Evolutionary conservation across 2,113 vertebrate species (phyloP), one percentile per base, ranked within the genome.

Genomic region (Meriones unguiculatus): DNA sequence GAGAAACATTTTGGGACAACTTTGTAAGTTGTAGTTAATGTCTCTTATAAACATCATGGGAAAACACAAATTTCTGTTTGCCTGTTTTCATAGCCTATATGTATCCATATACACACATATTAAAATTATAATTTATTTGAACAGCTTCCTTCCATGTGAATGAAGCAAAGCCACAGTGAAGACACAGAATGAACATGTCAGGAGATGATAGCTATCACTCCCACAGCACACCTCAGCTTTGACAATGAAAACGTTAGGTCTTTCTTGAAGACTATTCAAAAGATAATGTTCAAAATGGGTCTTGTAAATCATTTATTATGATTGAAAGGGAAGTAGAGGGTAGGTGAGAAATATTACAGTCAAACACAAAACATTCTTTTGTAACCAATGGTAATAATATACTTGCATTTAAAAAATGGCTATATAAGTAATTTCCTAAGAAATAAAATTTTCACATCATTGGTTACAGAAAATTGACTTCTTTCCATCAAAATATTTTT

Each of bases 361-460:
- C 97, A 97, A 94, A 95, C 82, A 82, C 41, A 75, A 82, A 98
- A 95, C 93, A 96, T 95, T 97, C 97, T 97, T 78, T 93, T 87
- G 46, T 93, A 97, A 97, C 93, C 95, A 97, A 96, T 96, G 95
- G 94, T 97, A 98, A 97, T 96, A 97, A 95, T 89, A 98, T 87
- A 95, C 85, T 95, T 92, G 67, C 76, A 87, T 97, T 96, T 24
- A 72, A 97, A 96, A 84, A 97, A 96, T 89, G 92, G 88, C 90
- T 96, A 94, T 84, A 65, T 88, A 90, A 92, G 94, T 88, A 94
- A 96, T 96, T 97, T 97, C 75, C 84, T 82, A 97, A 96, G 97
- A 98, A 97, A 97, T 97, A 95, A 98, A 96, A 95, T 95, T 97
- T 97, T 95, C 96, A 98, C 97, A 98, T 97, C 96, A 97, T 93